These are phyloP conservation scores for Torymus tubicola DNA, from an alignment of 2,888 invertebrate species.

Conservation along the genomic window DNA sequence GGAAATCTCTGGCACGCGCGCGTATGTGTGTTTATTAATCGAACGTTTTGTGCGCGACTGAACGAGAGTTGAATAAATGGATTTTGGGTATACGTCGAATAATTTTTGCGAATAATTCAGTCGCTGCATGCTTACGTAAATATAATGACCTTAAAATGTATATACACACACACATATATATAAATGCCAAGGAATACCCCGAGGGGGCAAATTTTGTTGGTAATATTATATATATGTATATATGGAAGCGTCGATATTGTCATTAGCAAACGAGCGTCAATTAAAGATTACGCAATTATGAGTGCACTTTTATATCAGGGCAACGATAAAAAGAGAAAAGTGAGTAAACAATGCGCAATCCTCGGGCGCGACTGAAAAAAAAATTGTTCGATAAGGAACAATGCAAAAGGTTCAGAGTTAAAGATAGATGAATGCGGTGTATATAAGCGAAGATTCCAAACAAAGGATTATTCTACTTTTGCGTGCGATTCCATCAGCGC, in stretches of 20 bases:
- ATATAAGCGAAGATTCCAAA: background rate
- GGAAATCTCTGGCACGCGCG: background rate
- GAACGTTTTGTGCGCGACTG: background rate
- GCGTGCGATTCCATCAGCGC: constrained; percentile 11
- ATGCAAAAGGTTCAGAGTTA: no score
- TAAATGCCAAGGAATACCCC: no score
- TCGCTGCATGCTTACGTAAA: background rate
- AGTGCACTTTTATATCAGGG: background rate
- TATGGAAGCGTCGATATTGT: background rate
- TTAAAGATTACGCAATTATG: background rate
- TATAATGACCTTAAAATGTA: no score
- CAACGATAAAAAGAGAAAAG: background rate
- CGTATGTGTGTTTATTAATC: background rate
- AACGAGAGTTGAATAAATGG: constrained; percentile 13
- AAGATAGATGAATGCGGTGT: no score
- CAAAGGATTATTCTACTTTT: background rate
- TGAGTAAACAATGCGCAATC: constrained; percentile 17
- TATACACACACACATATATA: no score
- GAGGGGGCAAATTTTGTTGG: no score
- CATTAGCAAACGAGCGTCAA: background rate
- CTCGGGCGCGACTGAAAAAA: constrained; percentile 1
- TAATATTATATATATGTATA: no score
- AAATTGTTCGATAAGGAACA: constrained; percentile 30
- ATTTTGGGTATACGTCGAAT: background rate
- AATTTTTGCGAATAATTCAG: constrained; percentile 22